Base-by-base conservation (phyloP, 2,888 invertebrate genomes). In the Stenurella melanura region DNA sequence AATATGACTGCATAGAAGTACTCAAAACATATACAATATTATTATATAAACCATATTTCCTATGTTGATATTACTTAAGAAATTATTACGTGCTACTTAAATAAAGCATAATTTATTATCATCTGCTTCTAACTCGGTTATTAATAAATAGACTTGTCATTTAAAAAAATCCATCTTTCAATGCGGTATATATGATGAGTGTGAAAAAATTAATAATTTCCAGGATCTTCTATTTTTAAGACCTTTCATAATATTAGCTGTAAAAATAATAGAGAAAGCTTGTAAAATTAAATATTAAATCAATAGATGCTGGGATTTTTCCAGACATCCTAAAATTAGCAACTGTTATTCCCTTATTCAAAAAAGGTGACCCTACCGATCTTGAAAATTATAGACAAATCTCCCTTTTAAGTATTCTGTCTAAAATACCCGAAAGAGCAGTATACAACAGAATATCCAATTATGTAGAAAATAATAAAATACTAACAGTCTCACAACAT, bases 1-100 rank as follows among this genome's bases (percentile, higher is more conserved):
- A 78, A 84, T 84, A 82, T 82, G 83, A 81, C 77, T 81, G 78
- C 76, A 78, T 34, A 74, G 75, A 77, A 80, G 77, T 63, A 75
- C 78, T 79, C 78, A 70, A 73, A 80, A 78, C 75, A 77, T 78
- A 76, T 67, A 78, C 78, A 75, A 63, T 63, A 77, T 74, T 80
- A 81, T 83, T 84, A 83, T 79, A 80, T 82, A 83, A 84, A 84
- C 83, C 81, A 82, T 82, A 82, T 84, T 82, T 83, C 84, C 84
- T 77, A 78, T 84, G 84, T 84, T 84, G 83, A 84, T 83, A 74
- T 82, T 84, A 81, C 26, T 74, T 68, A 78, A 75, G 74, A 76
- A 81, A 75, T 83, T 82, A 84, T 84, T 83, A 82, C 72, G 81
- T 84, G 83, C 82, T 82, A 85, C 79, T 84, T 84, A 83, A 79